Percentiles rank a stretch among this genome's conserved stretches.
These are phyloP conservation scores for Schizopygopsis pylzovi DNA, from an alignment of 2,797 vertebrate species.

Conservation along the genomic window DNA sequence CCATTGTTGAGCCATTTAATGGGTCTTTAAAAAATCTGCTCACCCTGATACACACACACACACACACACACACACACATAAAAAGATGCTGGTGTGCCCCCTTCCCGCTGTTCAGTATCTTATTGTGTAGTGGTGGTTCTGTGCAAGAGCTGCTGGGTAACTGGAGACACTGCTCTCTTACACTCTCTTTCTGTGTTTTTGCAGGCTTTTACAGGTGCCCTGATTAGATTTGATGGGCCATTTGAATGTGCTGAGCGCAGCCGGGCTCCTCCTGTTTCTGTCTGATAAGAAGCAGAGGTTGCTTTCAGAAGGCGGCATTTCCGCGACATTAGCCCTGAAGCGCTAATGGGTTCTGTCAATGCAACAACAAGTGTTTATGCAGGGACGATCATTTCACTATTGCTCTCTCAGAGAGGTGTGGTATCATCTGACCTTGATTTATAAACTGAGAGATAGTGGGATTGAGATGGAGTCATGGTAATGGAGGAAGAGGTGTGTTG, in stretches of 20 bases:
- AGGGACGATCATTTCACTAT: slow-evolving; percentile 25
- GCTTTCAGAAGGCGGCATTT: slow-evolving; percentile 38
- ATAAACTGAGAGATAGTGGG: slow-evolving; percentile 33
- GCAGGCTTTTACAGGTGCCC: slow-evolving; percentile 73
- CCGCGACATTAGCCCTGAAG: slow-evolving; percentile 24
- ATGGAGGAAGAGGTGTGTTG: background rate
- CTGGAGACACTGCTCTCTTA: slow-evolving; percentile 53
- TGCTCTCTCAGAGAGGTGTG: slow-evolving; percentile 26
- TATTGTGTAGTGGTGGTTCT: slow-evolving; percentile 49
- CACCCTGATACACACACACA: background rate
- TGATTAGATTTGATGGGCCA: slow-evolving; percentile 76
- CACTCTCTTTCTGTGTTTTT: slow-evolving; percentile 50
- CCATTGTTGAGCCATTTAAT: background rate
- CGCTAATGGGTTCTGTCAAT: slow-evolving; percentile 51
- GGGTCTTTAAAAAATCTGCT: background rate
- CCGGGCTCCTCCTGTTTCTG: slow-evolving; percentile 73
- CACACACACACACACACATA: background rate
- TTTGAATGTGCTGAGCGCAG: slow-evolving; percentile 80
- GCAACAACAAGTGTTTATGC: slow-evolving; percentile 60
- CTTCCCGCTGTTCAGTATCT: slow-evolving; percentile 34
- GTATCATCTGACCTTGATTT: slow-evolving; percentile 47
- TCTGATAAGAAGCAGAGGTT: slow-evolving; percentile 75
- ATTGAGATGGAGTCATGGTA: background rate
- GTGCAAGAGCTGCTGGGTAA: slow-evolving; percentile 54
- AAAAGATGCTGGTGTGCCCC: slow-evolving; percentile 23